Percentiles rank a stretch among this genome's conserved stretches.
Conservation (phyloP, 2,797 vertebrate genomes). For the Anguilla pacifica region DNA sequence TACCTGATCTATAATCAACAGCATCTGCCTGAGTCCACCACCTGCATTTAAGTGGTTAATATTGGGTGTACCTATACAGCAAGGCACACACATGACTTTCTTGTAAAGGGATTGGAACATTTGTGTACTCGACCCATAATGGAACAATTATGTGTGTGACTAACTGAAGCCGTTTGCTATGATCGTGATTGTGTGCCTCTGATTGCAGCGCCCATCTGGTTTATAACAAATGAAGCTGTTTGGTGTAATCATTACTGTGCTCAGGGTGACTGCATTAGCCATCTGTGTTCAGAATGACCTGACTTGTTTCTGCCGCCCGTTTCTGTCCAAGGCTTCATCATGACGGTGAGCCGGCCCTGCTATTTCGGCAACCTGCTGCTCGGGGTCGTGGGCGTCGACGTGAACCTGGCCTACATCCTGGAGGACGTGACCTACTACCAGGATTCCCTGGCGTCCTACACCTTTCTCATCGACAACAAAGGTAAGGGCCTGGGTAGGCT, state of each 20-base stretch:
- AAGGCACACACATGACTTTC: neutral
- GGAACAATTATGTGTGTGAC: neutral
- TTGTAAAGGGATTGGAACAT: neutral
- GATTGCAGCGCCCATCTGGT: neutral
- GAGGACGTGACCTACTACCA: slow-evolving; percentile 99
- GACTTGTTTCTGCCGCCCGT: slow-evolving; percentile 36
- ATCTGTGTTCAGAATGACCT: slow-evolving; percentile 1
- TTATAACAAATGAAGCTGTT: neutral
- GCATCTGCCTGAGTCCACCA: neutral
- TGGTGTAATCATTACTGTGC: neutral
- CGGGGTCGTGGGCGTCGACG: slow-evolving; percentile 95
- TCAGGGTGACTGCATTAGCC: neutral
- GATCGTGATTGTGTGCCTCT: neutral
- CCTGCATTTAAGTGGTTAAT: neutral
- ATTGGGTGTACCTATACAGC: neutral
- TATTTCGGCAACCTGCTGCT: slow-evolving; percentile 96
- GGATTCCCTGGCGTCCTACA: slow-evolving; percentile 95
- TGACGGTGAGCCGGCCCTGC: slow-evolving; percentile 96
- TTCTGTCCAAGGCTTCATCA: slow-evolving; percentile 84
- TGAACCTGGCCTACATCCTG: slow-evolving; percentile 95
- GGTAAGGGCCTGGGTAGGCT: slow-evolving; percentile 66
- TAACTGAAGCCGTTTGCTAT: neutral
- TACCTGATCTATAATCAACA: neutral
- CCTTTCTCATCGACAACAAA: slow-evolving; percentile 99
- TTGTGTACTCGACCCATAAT: neutral